Base-by-base conservation (phyloP, 2,113 vertebrate species). In the Dromas ardeola region DNA sequence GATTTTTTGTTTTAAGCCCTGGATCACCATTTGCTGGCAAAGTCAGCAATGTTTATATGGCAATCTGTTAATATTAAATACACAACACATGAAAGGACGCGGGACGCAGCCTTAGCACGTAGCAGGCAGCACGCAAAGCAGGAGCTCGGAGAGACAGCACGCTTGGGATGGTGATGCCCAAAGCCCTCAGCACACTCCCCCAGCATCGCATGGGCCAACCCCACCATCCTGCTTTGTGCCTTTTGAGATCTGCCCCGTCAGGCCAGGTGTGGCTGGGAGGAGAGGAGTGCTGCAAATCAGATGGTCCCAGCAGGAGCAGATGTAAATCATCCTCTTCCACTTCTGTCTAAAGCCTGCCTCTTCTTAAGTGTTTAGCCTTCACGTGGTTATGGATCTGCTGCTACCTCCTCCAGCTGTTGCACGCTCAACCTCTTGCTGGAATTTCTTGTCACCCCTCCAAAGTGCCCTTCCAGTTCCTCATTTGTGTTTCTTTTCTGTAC, bases 1-100 rank as follows among this genome's bases (percentile, higher is more conserved):
- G 93, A 89, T 93, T 94, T 95, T 83, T 82, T 91, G 49, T 43
- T 88, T 76, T 91, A 90, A 95, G 80, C 73, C 61, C 86, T 62
- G 47, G 73, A 77, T 95, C 83, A 88, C 73, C 67, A 93, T 95
- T 97, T 88, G 61, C 84, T 94, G 88, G 69, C 81, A 81, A 88
- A 88, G 88, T 42, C 77, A 58, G 70, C 23, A 29, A 40, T 92
- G 85, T 91, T 94, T 96, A 74, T 81, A 53, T 65, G 90, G 45
- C 2, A 0, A 84, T 94, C 85, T 89, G 78, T 86, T 92, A 91
- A 91, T 65, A 92, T 81, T 93, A 92, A 97, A 83, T 43, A 91
- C 59, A 80, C 71, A 91, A n/a, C 90, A 88, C 45, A 15, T 84
- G 83, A 88, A 79, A 69, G 3, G 0, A 50, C 0, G 0, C 36